These are phyloP conservation scores for Acrocyrtus sp. DNA, from an alignment of 2,888 invertebrate genomes.

Conservation along the genomic window DNA sequence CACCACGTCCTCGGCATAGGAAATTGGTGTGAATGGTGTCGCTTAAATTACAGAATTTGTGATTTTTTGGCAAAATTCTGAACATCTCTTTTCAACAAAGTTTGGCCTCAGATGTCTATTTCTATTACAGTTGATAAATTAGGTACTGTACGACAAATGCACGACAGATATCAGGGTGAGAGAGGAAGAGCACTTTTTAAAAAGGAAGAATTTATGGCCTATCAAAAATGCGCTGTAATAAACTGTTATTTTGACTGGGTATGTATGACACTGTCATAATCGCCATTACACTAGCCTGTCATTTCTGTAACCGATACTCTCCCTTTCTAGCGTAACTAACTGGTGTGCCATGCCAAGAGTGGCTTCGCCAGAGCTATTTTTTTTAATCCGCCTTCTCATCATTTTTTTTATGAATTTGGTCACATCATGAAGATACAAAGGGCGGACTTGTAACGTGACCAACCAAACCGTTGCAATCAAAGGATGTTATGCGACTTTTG, in stretches of 20 bases:
- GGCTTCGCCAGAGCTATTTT: not conserved
- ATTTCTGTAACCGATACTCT: not conserved
- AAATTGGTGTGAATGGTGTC: too few relatives aligned
- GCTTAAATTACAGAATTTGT: not conserved
- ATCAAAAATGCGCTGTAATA: conserved; percentile 9
- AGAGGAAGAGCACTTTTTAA: conserved; percentile 6
- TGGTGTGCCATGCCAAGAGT: not conserved
- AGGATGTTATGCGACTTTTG: too few relatives aligned
- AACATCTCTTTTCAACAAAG: conserved; percentile 35
- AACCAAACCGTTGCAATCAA: too few relatives aligned
- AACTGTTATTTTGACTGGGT: conserved; percentile 6
- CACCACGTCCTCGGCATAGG: too few relatives aligned
- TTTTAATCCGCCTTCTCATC: conserved; percentile 30
- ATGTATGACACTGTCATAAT: conserved; percentile 7
- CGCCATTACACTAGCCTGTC: not conserved
- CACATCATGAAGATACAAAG: not conserved
- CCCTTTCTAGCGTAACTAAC: not conserved
- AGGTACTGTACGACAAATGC: too few relatives aligned
- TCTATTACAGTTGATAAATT: conserved; percentile 3
- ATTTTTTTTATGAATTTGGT: conserved; percentile 15
- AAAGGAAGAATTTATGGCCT: conserved; percentile 33
- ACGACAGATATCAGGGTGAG: not conserved
- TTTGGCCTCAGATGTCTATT: conserved; percentile 31
- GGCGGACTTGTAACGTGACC: too few relatives aligned
- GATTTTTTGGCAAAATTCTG: not conserved